Conservation (phyloP, 2,888 invertebrate species). For the Nymphalis polychloros region DNA sequence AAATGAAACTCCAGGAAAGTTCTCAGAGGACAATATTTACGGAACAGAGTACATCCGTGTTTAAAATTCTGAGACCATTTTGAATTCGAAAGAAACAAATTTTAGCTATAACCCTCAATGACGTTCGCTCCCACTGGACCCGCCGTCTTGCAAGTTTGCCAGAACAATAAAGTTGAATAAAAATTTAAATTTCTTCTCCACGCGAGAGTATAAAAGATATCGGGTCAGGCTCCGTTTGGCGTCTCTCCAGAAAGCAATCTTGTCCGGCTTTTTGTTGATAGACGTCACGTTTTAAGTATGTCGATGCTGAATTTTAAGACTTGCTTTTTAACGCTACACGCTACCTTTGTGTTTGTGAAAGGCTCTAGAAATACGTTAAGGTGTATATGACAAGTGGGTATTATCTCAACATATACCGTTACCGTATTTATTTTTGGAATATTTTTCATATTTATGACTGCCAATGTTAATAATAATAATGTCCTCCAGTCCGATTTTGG, state of each 20-base stretch:
- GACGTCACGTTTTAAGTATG: conserved; percentile 16
- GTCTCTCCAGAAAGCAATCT: conserved; percentile 62
- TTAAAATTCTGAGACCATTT: conserved; percentile 8
- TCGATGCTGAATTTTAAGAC: neutral
- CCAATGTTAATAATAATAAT: too few species aligned
- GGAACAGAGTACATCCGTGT: neutral
- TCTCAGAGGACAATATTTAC: neutral
- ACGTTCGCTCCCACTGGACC: conserved; percentile 28
- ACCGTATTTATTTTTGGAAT: too few species aligned
- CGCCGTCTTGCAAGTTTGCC: conserved; percentile 33
- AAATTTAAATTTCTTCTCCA: conserved; percentile 35
- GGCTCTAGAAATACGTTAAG: neutral
- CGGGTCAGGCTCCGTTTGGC: conserved; percentile 67
- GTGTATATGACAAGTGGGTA: neutral
- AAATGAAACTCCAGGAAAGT: too few species aligned
- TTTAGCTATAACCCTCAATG: conserved; percentile 14
- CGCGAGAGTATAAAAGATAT: conserved; percentile 49
- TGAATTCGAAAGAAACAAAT: conserved; percentile 23
- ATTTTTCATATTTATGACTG: too few species aligned
- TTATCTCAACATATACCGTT: neutral
- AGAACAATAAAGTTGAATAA: conserved; percentile 39
- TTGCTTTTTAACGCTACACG: conserved; percentile 1
- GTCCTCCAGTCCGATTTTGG: too few species aligned
- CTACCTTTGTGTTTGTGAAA: neutral
- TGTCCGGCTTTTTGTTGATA: conserved; percentile 57